A percentile compares a stretch with the other conserved stretches of the same genome.
These are phyloP conservation scores for Yponomeuta sedellus DNA, from an alignment of 2,888 invertebrate species.

Conservation along the genomic window DNA sequence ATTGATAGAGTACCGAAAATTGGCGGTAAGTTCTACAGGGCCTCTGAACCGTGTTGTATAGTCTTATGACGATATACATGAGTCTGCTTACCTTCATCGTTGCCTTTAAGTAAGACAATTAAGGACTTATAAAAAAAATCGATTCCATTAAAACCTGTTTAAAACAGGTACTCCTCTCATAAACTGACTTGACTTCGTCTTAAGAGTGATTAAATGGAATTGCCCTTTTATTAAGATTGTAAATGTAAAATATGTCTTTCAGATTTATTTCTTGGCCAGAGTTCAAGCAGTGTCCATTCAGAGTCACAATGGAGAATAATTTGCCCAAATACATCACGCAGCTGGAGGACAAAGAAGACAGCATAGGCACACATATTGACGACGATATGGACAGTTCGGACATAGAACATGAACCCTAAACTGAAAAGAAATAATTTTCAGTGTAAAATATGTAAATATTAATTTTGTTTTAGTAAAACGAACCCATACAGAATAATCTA, in stretches of 20 bases:
- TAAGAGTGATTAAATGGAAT: too few species aligned
- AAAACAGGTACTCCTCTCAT: too few species aligned
- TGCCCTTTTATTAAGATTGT: too few species aligned
- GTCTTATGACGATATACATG: too few species aligned
- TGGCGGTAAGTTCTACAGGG: too few species aligned
- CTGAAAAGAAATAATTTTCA: background rate
- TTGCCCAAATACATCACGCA: slow-evolving; percentile 61
- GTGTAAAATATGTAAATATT: slow-evolving; percentile 8
- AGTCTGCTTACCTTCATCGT: too few species aligned
- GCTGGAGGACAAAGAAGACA: slow-evolving; percentile 50
- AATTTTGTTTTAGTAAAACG: slow-evolving; percentile 2
- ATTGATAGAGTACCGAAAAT: too few species aligned
- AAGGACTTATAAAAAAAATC: too few species aligned
- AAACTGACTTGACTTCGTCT: too few species aligned
- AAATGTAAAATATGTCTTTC: slow-evolving; percentile 27
- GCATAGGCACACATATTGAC: slow-evolving; percentile 38
- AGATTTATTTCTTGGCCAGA: slow-evolving; percentile 79
- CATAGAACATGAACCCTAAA: slow-evolving; percentile 13
- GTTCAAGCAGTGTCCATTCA: slow-evolving; percentile 79
- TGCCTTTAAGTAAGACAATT: too few species aligned
- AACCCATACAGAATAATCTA: background rate
- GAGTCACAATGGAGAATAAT: slow-evolving; percentile 79
- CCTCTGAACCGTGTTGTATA: too few species aligned
- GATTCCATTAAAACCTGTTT: too few species aligned
- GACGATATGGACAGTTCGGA: slow-evolving; percentile 14